Conservation (phyloP, 2,888 invertebrate genomes). For the Tipula unca region DNA sequence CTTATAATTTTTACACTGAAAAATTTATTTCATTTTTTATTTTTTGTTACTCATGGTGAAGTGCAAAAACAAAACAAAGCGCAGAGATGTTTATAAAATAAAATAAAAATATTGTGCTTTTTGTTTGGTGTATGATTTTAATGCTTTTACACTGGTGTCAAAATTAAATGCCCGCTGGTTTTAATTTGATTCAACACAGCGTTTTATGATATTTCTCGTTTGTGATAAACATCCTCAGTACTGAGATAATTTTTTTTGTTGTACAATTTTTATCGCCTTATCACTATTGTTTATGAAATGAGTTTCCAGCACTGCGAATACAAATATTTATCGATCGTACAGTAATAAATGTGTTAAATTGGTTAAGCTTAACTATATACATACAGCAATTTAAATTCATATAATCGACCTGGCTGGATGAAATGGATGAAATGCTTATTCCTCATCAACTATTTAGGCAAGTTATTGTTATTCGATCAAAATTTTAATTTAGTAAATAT, state of each 20-base stretch:
- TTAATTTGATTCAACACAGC: neutral
- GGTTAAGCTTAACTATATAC: too few relatives aligned
- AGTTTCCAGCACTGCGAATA: neutral
- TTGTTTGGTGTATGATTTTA: neutral
- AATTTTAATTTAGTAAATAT: too few relatives aligned
- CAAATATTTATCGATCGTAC: too few relatives aligned
- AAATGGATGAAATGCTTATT: too few relatives aligned
- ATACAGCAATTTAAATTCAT: too few relatives aligned
- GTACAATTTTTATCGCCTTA: neutral
- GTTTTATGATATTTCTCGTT: neutral
- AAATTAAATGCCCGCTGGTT: neutral
- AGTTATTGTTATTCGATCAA: too few relatives aligned
- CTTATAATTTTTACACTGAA: neutral
- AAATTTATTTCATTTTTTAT: neutral
- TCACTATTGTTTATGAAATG: neutral
- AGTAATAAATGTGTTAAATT: too few relatives aligned
- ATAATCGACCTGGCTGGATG: too few relatives aligned
- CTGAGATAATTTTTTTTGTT: neutral
- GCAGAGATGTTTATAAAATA: neutral
- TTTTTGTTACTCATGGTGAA: neutral
- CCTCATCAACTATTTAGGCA: too few relatives aligned
- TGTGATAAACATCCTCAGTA: neutral
- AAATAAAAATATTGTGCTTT: neutral
- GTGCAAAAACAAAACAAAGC: neutral
- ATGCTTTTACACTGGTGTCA: neutral